phyloP scores from a whole-genome alignment of 2,888 invertebrate species.

The Lomographa bimaculata region DNA sequence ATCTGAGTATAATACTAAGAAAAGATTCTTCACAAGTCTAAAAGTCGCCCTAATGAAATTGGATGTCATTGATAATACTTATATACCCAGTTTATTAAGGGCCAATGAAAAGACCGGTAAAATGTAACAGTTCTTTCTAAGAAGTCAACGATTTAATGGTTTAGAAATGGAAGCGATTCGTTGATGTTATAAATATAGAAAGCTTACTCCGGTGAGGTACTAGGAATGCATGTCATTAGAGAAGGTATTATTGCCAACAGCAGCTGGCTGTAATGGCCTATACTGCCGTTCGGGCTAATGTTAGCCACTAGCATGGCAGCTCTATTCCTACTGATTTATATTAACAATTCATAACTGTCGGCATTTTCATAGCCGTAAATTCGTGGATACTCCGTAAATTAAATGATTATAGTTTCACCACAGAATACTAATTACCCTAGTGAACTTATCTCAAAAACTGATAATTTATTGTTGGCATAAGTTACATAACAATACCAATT shows the following conservation, averaged over 20 bases:
- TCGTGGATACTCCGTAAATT: conserved; percentile 4
- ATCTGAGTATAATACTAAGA: neutral
- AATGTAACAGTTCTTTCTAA: neutral
- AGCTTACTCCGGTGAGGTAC: conserved; percentile 20
- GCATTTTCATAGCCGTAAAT: conserved; percentile 8
- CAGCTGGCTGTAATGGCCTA: conserved; percentile 31
- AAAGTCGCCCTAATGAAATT: conserved; percentile 4
- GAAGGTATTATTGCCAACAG: conserved; percentile 27
- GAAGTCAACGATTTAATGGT: conserved; percentile 3
- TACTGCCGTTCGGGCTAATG: conserved; percentile 25
- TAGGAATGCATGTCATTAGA: conserved; percentile 31
- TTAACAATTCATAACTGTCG: conserved; percentile 24
- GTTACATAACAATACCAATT: no score
- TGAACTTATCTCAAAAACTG: no score
- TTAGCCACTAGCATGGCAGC: conserved; percentile 9
- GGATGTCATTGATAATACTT: conserved; percentile 12
- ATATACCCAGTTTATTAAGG: conserved; percentile 2
- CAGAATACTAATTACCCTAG: no score
- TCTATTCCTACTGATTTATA: conserved; percentile 14
- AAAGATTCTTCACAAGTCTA: conserved; percentile 3
- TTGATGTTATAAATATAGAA: conserved; percentile 11
- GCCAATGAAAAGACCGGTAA: conserved; percentile 5
- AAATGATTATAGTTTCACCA: conserved; percentile 16
- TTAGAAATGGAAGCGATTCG: conserved; percentile 5
- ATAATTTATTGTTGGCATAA: no score